Evolutionary conservation across 2,888 invertebrate species (phyloP), one percentile per base, ranked within the genome.

Genomic region (Chrysina gloriosa): DNA sequence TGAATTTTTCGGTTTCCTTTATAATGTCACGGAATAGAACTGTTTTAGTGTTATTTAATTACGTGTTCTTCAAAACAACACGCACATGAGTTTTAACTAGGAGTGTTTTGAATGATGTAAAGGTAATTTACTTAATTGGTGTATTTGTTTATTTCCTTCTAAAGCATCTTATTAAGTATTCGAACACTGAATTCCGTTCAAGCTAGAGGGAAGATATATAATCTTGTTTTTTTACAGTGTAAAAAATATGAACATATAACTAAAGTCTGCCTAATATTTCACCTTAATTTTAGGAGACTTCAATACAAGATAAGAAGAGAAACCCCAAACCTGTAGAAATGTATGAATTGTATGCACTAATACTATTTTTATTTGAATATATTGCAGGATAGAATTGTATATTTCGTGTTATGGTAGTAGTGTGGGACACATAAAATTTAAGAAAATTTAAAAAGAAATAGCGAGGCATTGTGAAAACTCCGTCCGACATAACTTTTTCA

Each of bases 11-110:
- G 42, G 42, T 27, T 42, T 61, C 42, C 29, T 39, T 61, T 27
- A 21, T 39, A 39, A 34, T 61, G 75, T 75, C 76, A 77, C 76
- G 76, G 71, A 75, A 76, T 65, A 61, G 65, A 68, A 58, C 58
- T 70, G 74, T 76, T 75, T 75, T 74, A 75, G 75, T 75, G 74
- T 74, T 70, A 68, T 73, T 75, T 75, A 75, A 77, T 76, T 75
- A 74, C 34, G 45, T 31, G 27, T 36, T 42, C 47, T 66, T 65
- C 6, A 31, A 52, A 27, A 36, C 45, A 65, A 19, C 47, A 66
- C 47, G 58, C 66, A 66, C 58, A n/a, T 61, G 19, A 42, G 42
- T 42, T 45, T 25, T 42, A 29, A 31, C 34, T 16, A 52, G 29
- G 21, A 14, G 52, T 52, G 6, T 19, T 3, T 16, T 29, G 6